Conservation (phyloP, 2,797 vertebrate species). For the Pelodytes ibericus region DNA sequence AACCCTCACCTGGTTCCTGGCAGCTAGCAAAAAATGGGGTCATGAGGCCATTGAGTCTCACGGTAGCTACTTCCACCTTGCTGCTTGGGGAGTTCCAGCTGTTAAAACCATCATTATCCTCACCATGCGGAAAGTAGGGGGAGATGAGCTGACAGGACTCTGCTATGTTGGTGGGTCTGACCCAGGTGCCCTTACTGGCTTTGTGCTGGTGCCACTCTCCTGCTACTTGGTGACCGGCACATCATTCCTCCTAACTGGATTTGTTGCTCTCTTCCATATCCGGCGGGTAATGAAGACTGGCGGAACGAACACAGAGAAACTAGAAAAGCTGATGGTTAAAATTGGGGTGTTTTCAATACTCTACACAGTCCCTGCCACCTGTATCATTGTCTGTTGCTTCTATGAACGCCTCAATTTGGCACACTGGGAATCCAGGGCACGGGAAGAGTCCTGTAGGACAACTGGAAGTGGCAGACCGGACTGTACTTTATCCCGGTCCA, state of each 20-base stretch:
- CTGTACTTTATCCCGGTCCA: conserved; percentile 87
- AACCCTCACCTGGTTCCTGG: conserved; percentile 97
- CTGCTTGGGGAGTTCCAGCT: conserved; percentile 94
- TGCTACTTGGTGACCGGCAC: conserved; percentile 94
- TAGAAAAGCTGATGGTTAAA: conserved; percentile 98
- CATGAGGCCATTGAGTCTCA: conserved; percentile 97
- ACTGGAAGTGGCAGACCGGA: conserved; percentile 75
- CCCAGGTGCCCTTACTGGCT: conserved; percentile 85
- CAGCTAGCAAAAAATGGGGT: conserved; percentile 97
- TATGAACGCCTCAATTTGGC: conserved; percentile 95
- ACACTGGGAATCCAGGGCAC: conserved; percentile 87
- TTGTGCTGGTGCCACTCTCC: conserved; percentile 92
- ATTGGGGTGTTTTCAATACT: conserved; percentile 97
- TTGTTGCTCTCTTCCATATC: conserved; percentile 97
- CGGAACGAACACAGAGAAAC: conserved; percentile 95
- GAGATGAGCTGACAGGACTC: conserved; percentile 93
- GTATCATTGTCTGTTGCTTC: conserved; percentile 96
- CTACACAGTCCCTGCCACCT: conserved; percentile 95
- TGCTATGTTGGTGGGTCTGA: conserved; percentile 96
- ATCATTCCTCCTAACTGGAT: conserved; percentile 95
- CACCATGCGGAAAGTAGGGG: conserved; percentile 94
- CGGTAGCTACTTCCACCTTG: conserved; percentile 98
- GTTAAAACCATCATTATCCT: conserved; percentile 95
- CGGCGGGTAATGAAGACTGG: conserved; percentile 96
- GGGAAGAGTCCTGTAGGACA: conserved; percentile 78